Percentiles rank a stretch among this genome's conserved stretches.
These are phyloP conservation scores for Orthonychiurus folsomi DNA, from an alignment of 2,888 invertebrate genomes.

Conservation along the genomic window DNA sequence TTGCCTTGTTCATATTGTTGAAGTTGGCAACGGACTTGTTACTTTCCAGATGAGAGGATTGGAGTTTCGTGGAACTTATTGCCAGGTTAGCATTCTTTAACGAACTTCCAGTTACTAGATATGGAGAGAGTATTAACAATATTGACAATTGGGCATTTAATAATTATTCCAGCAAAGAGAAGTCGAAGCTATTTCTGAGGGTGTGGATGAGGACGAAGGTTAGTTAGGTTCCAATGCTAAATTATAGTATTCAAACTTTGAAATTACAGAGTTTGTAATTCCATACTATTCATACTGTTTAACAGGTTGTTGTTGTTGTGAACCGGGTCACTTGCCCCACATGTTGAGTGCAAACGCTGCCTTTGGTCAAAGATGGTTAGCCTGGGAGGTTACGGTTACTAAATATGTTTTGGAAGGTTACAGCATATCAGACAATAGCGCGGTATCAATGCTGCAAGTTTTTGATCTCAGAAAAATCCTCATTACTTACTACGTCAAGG, in stretches of 20 bases:
- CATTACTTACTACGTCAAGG: constrained; percentile 95
- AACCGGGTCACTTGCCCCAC: constrained; percentile 77
- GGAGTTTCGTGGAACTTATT: constrained; percentile 97
- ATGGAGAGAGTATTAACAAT: too few species aligned
- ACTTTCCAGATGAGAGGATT: constrained; percentile 96
- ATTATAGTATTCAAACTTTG: too few species aligned
- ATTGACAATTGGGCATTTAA: not conserved
- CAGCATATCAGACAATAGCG: constrained; percentile 95
- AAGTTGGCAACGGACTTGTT: constrained; percentile 93
- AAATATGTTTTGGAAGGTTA: constrained; percentile 98
- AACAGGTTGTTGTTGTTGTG: constrained; percentile 77
- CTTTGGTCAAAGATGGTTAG: constrained; percentile 92
- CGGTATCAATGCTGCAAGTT: constrained; percentile 91
- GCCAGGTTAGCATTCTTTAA: constrained; percentile 53
- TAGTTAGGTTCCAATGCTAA: too few species aligned
- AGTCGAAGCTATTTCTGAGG: constrained; percentile 97
- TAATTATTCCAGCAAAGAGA: constrained; percentile 69
- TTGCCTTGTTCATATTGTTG: constrained; percentile 94
- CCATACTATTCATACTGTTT: too few species aligned
- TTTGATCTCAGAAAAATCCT: constrained; percentile 95
- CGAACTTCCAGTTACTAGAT: too few species aligned
- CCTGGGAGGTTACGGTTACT: constrained; percentile 94
- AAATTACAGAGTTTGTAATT: too few species aligned
- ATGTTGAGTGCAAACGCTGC: constrained; percentile 93
- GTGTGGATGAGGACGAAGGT: constrained; percentile 91